Evolutionary conservation across 2,888 invertebrate species (phyloP), one percentile per base, ranked within the genome.

Genomic region (Synanthedon vespiformis): DNA sequence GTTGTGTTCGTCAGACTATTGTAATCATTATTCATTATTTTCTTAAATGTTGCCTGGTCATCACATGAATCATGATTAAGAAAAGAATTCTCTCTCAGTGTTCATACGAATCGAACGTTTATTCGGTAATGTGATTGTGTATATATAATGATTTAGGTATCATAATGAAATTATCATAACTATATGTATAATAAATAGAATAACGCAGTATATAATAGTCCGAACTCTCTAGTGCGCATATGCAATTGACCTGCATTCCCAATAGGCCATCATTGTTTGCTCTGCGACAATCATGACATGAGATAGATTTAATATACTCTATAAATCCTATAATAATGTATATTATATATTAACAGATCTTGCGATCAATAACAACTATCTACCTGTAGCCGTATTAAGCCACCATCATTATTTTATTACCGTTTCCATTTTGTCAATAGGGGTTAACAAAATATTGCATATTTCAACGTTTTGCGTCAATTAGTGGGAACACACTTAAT

Each of bases 221-320:
- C 11, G 1, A 13, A 44, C 4, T 44, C 14, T 64, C 64, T 65
- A 72, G 61, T 75, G 74, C 73, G 72, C 74, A 77, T 70, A 52
- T 52, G 52, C 41, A 50, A 52, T 69, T 81, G 81, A 82, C 83
- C 82, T 70, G 81, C 72, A 83, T 82, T 79, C 75, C 79, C 78
- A 73, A 78, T 74, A 74, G 76, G 76, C 74, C 72, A 70, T 74
- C 73, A 75, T 67, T 73, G 78, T 79, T 75, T 74, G 72, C 72
- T 71, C 68, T 74, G 75, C 79, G 77, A 72, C 78, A 68, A 69
- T 80, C 80, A 80, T 82, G 77, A 79, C 74, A 73, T 65, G 59
- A 56, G 60, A 59, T 62, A 18, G 11, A 16, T 13, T 44, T 18
- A 13, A 16, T 48, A 48, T 48, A 48, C 16, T 16, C 16, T 10